Evolutionary conservation across 2,888 invertebrate species (phyloP).

Genomic region (Diploptera punctata): DNA sequence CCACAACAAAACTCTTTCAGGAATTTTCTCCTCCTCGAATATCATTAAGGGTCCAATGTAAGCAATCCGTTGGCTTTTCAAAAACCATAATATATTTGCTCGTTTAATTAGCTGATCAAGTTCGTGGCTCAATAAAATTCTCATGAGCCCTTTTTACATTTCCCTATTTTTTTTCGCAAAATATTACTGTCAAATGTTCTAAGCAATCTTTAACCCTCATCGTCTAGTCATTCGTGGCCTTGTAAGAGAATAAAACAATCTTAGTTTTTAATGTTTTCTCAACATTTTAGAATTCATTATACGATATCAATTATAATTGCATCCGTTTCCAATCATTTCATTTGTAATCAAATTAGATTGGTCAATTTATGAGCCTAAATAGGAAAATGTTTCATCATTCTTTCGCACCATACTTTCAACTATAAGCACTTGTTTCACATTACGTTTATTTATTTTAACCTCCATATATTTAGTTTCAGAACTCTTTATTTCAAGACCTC

Average conservation of each 20-base stretch:
- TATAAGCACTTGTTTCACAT: no score
- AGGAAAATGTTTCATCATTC: no score
- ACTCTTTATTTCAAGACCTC: neutral
- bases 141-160: neutral
- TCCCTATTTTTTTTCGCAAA: neutral
- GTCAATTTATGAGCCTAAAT: no score
- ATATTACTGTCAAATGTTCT: neutral
- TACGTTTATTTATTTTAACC: no score
- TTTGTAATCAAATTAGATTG: neutral
- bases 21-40: no score
- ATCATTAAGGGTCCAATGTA: no score
- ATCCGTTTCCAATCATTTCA: neutral
- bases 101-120: no score
- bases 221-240: neutral
- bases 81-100: neutral
- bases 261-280: neutral
- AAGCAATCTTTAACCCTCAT: neutral
- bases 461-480: no score
- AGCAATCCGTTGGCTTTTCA: no score
- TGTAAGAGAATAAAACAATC: neutral
- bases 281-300: neutral
- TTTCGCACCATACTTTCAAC: neutral
- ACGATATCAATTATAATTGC: neutral
- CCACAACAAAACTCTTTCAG: no score
- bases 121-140: neutral